A percentile compares a stretch with the other conserved stretches of the same genome.
Evolutionary conservation across 2,888 invertebrate species (phyloP).

Genomic region (Eristalinus aeneus): DNA sequence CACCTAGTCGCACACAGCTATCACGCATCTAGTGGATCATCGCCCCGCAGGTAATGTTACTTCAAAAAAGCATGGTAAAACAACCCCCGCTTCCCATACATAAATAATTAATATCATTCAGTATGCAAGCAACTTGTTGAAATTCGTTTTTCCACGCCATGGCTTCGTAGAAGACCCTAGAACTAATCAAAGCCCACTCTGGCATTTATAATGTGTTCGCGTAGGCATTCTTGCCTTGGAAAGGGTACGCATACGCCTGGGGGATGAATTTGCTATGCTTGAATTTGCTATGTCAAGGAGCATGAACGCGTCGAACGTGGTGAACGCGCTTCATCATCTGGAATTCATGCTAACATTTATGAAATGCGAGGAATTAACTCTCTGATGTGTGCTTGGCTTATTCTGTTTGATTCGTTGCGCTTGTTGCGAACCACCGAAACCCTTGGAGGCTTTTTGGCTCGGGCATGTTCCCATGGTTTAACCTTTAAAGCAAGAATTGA

Average conservation of each 20-base stretch:
- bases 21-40: neutral
- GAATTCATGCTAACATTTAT: neutral
- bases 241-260: neutral
- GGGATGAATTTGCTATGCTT: neutral
- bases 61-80: neutral
- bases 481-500: no score
- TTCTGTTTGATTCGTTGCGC: neutral
- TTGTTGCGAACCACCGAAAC: no score
- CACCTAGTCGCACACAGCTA: no score
- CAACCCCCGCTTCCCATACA: neutral
- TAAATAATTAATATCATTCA: conserved; percentile 14
- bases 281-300: neutral
- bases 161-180: neutral
- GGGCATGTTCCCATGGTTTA: no score
- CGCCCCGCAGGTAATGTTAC: neutral
- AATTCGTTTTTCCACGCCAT: neutral
- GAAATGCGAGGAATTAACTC: neutral
- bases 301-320: no score
- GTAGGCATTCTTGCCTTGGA: neutral
- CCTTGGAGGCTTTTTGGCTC: no score
- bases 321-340: neutral
- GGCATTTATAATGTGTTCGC: conserved; percentile 11
- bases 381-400: neutral
- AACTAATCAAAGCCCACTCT: neutral
- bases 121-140: neutral